Conservation (phyloP, 2,113 vertebrate species). For the Pholis gunnellus region DNA sequence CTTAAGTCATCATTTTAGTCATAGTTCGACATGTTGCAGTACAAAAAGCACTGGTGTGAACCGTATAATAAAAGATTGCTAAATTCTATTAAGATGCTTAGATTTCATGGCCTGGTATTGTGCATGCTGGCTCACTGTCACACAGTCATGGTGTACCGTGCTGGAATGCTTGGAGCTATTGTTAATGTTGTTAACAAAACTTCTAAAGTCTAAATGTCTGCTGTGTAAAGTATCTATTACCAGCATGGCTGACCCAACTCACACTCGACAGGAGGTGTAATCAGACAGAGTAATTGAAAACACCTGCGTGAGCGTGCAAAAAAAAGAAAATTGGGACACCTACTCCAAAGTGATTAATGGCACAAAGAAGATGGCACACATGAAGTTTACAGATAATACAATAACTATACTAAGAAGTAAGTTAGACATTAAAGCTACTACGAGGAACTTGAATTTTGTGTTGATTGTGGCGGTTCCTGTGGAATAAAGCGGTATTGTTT, state of each 20-base stretch:
- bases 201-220: background rate
- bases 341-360: background rate
- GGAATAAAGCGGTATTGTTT: too few relatives aligned
- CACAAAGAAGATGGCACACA: background rate
- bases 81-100: background rate
- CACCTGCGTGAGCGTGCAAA: background rate
- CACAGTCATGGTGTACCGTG: background rate
- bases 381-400: background rate
- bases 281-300: conserved; percentile 1
- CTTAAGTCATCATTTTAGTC: background rate
- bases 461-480: too few relatives aligned
- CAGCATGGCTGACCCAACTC: too few relatives aligned
- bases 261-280: background rate
- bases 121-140: background rate
- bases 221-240: background rate
- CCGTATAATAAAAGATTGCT: background rate
- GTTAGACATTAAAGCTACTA: background rate
- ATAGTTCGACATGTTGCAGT: background rate
- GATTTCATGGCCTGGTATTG: background rate
- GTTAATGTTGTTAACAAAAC: background rate
- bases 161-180: background rate
- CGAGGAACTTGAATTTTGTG: background rate
- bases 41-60: background rate
- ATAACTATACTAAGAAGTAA: too few relatives aligned
- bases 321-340: background rate